Base-by-base conservation (phyloP, 2,797 vertebrate genomes). In the Semotilus atromaculatus region DNA sequence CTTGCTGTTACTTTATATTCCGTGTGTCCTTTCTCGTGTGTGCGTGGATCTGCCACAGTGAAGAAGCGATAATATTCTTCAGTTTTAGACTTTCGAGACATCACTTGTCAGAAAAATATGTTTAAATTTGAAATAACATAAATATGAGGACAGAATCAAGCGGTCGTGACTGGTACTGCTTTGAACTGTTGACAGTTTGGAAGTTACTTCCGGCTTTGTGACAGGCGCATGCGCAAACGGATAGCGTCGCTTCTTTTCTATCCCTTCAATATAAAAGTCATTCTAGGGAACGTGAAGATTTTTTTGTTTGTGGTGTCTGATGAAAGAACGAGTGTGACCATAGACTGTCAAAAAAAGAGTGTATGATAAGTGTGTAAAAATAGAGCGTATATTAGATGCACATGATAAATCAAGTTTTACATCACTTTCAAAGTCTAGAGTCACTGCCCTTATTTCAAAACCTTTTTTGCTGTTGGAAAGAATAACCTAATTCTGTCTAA, bases 11-110 rank as follows among this genome's bases (percentile, higher is more conserved):
- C 96, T 96, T 95, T 97, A 91, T 98, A 98, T 86, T 97, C 97
- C 5, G 97, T 98, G 94, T 96, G 94, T 83, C 97, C 97, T 88
- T 97, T 97, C 85, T 96, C 96, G 90, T 98, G 96, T n/a, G 94
- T 92, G 9, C 97, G 95, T n/a, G 95, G 93, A 4, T 98, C 96
- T 18, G 93, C 94, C 23, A 98, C 97, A 4, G 92, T 88, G 72
- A 97, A 98, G 84, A 95, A 96, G 1, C 97, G 95, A 74, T 95
- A 88, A 86, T 96, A 95, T 86, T 97, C 96, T 45, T 98, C 96
- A 51, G 80, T 87, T 88, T 96, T 97, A 2, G 81, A 55, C 88
- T 94, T 96, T 10, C 96, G 94, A 84, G 97, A 97, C 97, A 98
- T 98, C 60, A 86, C 89, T 11, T 11, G n/a, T 34, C 58, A 48